phyloP scores from a whole-genome alignment of 2,888 invertebrate genomes.

The Bugulina stolonifera region DNA sequence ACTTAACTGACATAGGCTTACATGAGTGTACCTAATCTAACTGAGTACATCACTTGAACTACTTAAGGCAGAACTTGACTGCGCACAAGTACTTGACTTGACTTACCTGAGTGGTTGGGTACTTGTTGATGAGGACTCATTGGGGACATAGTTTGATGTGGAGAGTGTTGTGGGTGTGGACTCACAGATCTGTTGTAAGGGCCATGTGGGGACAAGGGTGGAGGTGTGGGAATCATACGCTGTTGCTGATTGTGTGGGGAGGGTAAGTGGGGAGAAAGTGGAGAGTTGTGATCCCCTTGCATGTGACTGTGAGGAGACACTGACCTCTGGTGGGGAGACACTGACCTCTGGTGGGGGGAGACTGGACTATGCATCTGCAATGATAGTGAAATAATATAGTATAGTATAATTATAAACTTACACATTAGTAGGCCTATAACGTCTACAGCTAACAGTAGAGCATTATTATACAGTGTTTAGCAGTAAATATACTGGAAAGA shows the following conservation, averaged over 20 bases:
- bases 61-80: too few relatives aligned
- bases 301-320: slow-evolving; percentile 20
- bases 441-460: too few relatives aligned
- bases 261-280: slow-evolving; percentile 3
- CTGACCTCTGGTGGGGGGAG: slow-evolving; percentile 21
- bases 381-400: not conserved
- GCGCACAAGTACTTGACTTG: too few relatives aligned
- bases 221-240: not conserved
- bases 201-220: slow-evolving; percentile 6
- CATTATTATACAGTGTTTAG: too few relatives aligned
- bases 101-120: not conserved
- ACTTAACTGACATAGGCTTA: too few relatives aligned
- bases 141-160: not conserved
- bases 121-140: not conserved
- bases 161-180: slow-evolving; percentile 2
- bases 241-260: slow-evolving; percentile 1
- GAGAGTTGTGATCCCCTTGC: not conserved
- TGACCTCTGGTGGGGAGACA: slow-evolving; percentile 22
- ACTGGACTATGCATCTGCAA: slow-evolving; percentile 15
- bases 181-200: slow-evolving; percentile 19
- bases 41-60: too few relatives aligned
- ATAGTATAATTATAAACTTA: too few relatives aligned
- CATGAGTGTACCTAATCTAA: too few relatives aligned
- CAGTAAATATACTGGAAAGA: too few relatives aligned
- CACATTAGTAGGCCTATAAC: too few relatives aligned